Evolutionary conservation across 2,797 vertebrate genomes (phyloP).

Genomic region (Neoniphon sammara): DNA sequence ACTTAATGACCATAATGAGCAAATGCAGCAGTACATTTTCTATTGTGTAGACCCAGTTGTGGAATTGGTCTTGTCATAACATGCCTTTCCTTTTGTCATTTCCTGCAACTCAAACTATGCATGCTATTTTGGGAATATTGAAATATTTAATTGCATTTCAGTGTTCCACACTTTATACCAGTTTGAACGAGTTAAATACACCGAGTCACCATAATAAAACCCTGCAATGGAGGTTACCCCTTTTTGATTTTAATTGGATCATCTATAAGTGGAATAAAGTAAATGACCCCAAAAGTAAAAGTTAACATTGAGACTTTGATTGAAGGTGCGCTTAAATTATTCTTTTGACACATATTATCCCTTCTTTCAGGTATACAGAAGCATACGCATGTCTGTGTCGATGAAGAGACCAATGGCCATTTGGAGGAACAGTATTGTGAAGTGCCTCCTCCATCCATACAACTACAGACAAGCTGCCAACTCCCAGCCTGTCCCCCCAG

Average conservation of each 20-base stretch:
- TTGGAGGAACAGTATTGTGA: constrained; percentile 82
- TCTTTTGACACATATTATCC: not conserved
- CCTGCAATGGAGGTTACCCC: too few species aligned
- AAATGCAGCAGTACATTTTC: not conserved
- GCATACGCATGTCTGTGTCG: constrained; percentile 83
- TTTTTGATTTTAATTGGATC: too few species aligned
- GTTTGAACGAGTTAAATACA: not conserved
- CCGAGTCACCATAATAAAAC: too few species aligned
- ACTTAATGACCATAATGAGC: not conserved
- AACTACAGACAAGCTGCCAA: constrained; percentile 78
- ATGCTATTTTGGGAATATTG: not conserved
- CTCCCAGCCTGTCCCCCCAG: constrained; percentile 84
- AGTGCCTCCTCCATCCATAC: constrained; percentile 59
- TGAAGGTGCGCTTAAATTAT: not conserved
- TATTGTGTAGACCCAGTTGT: not conserved
- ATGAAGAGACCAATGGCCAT: constrained; percentile 69
- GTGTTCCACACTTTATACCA: not conserved
- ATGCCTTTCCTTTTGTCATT: not conserved
- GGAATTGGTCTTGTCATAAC: not conserved
- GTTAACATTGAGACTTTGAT: not conserved
- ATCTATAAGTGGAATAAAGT: not conserved
- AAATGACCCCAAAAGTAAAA: not conserved
- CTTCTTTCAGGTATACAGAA: constrained; percentile 80
- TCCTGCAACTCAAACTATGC: not conserved
- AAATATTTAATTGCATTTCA: not conserved